These are phyloP conservation scores for Trichomycterus rosablanca DNA, from an alignment of 2,113 vertebrate species.

Conservation along the genomic window DNA sequence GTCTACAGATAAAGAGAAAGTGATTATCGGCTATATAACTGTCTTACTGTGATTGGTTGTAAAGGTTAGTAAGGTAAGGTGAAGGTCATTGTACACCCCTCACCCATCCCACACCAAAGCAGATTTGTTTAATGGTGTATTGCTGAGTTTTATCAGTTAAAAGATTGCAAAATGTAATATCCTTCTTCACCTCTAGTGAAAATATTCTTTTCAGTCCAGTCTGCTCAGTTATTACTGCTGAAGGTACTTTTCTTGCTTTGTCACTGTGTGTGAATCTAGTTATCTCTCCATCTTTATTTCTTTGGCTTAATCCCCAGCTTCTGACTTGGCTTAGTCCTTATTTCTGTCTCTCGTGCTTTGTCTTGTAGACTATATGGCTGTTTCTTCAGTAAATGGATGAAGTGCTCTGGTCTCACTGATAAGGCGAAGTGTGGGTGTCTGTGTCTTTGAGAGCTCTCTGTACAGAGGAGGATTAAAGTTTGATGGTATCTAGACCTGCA, in stretches of 20 bases:
- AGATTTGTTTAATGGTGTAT: background rate
- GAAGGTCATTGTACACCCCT: too few species aligned
- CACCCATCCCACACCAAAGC: too few species aligned
- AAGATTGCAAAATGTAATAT: background rate
- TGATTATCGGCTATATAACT: too few species aligned
- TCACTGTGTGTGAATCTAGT: background rate
- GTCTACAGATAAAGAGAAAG: too few species aligned
- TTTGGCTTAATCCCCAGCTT: background rate
- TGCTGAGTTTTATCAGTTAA: background rate
- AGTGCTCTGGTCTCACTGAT: background rate
- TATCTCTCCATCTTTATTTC: background rate
- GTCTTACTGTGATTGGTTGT: too few species aligned
- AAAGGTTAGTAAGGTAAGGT: too few species aligned
- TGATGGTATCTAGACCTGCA: conserved; percentile 11
- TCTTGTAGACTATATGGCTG: background rate
- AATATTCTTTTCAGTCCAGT: background rate
- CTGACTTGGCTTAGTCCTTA: background rate
- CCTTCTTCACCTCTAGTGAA: background rate
- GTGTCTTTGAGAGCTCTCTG: conserved; percentile 9
- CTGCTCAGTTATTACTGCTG: background rate
- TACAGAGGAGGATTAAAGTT: conserved; percentile 16
- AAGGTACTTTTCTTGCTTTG: conserved; percentile 3
- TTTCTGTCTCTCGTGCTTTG: background rate
- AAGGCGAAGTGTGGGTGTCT: background rate
- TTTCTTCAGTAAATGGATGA: background rate